Base-by-base conservation (phyloP, 2,797 vertebrate genomes). In the Falco concolor region DNA sequence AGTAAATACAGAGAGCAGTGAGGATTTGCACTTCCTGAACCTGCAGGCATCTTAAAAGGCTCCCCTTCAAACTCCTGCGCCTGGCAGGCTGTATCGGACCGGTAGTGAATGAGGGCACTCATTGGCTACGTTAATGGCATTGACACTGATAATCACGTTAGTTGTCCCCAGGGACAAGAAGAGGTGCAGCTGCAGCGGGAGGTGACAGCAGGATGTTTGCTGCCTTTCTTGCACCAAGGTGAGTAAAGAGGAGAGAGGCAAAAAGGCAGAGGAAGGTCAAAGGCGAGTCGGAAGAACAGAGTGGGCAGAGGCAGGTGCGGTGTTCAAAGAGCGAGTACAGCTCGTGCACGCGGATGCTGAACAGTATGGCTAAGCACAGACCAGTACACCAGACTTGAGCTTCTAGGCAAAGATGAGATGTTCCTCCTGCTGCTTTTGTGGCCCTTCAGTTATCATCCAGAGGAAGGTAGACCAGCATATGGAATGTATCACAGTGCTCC, bases 11-110 rank as follows among this genome's bases (percentile, higher is more conserved):
- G 45, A 74, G 82, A 89, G 52, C 44, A 88, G 50, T 24, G 77
- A 84, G 59, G 81, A 81, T 73, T 45, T 84, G 60, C 91, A 79
- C 74, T 76, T 91, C 63, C 74, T 84, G 83, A 93, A 93, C 60
- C 90, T 82, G 70, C 67, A 88, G 85, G 85, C 52, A 40, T 86
- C 77, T 81, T 79, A 85, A 90, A 92, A 89, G 45, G 84, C 73
- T 93, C 54, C 80, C 54, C 49, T 80, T 91, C 74, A 85, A 82
- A 84, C 40, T 73, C 12, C 83, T 79, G 70, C 84, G 23, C 23
- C 34, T 40, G 6, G 7, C 4, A 36, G 94, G 59, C 84, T 68
- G n/a, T 63, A 3, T 2, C 52, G 77, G 76, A 64, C 78, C n/a
- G 3, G 59, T 76, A 84, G 63, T 56, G 80, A 89, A 49, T 54